Evolutionary conservation across 2,888 invertebrate genomes (phyloP).

Genomic region (Limnephilus marmoratus): DNA sequence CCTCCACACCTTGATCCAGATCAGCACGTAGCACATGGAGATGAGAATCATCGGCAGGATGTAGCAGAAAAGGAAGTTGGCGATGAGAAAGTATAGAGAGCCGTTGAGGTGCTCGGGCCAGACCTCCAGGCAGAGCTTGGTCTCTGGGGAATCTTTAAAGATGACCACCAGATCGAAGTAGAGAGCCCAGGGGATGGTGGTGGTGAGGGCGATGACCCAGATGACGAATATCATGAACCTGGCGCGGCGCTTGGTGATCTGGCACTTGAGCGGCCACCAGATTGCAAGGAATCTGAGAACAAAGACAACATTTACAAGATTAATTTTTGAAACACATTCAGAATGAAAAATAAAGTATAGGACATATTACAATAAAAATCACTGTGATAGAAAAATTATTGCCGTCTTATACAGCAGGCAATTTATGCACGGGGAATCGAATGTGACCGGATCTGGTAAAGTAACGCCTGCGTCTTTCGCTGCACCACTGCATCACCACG

Average conservation of each 20-base stretch:
- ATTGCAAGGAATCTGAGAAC: constrained; percentile 92
- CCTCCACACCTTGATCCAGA: constrained; percentile 94
- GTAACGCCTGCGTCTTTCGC: too few species aligned
- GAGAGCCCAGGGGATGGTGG: constrained; percentile 93
- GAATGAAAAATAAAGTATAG: too few species aligned
- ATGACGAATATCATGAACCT: constrained; percentile 92
- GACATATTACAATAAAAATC: too few species aligned
- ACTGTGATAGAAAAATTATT: too few species aligned
- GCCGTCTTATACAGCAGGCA: too few species aligned
- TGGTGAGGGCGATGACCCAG: constrained; percentile 91
- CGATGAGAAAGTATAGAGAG: constrained; percentile 91
- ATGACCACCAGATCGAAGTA: constrained; percentile 90
- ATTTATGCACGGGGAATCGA: too few species aligned
- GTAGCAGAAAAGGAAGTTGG: constrained; percentile 93
- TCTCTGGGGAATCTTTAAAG: constrained; percentile 85
- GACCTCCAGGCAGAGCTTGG: constrained; percentile 87
- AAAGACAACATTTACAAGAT: background rate
- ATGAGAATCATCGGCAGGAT: constrained; percentile 93
- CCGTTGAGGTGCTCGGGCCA: constrained; percentile 92
- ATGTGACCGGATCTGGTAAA: too few species aligned
- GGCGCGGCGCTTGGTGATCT: constrained; percentile 92
- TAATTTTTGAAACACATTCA: background rate
- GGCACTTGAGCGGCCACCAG: constrained; percentile 95
- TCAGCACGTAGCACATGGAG: constrained; percentile 93
- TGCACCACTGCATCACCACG: too few species aligned